These are phyloP conservation scores for Opisthograptis luteolata DNA, from an alignment of 2,888 invertebrate genomes.

Conservation along the genomic window DNA sequence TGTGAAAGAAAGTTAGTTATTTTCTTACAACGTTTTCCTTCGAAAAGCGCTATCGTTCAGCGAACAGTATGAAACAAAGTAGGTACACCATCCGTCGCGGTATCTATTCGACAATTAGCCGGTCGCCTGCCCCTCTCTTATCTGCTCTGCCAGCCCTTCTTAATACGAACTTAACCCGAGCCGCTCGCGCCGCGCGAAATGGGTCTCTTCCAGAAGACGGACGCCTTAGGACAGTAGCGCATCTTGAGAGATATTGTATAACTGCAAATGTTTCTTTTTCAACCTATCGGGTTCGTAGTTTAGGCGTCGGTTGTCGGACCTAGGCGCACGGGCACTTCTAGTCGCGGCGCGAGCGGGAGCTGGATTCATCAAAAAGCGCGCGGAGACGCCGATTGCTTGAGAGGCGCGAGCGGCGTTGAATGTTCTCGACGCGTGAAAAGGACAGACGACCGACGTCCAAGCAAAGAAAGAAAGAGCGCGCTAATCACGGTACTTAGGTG, in stretches of 20 bases:
- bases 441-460: too few species aligned
- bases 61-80: slow-evolving; percentile 9
- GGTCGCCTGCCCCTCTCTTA: slow-evolving; percentile 63
- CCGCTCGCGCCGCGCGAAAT: slow-evolving; percentile 47
- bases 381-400: too few species aligned
- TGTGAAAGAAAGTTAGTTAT: too few species aligned
- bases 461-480: too few species aligned
- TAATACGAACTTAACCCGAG: slow-evolving; percentile 65
- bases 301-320: too few species aligned
- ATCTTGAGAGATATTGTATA: background rate
- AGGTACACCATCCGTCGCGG: slow-evolving; percentile 20
- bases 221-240: slow-evolving; percentile 1
- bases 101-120: slow-evolving; percentile 73
- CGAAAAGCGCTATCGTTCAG: background rate
- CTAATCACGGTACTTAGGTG: too few species aligned
- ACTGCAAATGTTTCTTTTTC: background rate
- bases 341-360: too few species aligned
- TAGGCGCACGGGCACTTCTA: too few species aligned
- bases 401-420: too few species aligned
- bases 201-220: slow-evolving; percentile 49
- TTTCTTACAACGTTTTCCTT: background rate
- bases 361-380: too few species aligned
- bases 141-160: slow-evolving; percentile 69
- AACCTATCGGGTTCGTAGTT: background rate
- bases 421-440: too few species aligned